Evolutionary conservation across 2,888 invertebrate species (phyloP).

Genomic region (Yponomeuta sedellus): DNA sequence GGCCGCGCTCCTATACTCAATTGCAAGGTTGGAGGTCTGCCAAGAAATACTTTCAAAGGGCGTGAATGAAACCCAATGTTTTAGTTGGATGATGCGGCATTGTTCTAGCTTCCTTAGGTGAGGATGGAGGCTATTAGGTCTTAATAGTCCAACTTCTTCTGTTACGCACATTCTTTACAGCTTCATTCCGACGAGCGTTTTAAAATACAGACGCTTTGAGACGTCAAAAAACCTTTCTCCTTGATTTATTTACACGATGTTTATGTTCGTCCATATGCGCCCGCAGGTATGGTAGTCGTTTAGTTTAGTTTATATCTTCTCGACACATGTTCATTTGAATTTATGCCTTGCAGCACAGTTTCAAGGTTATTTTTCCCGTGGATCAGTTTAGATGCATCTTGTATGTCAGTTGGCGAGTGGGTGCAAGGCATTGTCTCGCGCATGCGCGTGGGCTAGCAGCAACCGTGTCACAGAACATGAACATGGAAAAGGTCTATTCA

Average conservation of each 20-base stretch:
- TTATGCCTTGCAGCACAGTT: slow-evolving; percentile 20
- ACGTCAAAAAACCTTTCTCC: slow-evolving; percentile 52
- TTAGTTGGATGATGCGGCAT: background rate
- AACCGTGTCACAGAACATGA: background rate
- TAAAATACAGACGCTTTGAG: slow-evolving; percentile 40
- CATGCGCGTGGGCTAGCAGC: slow-evolving; percentile 2
- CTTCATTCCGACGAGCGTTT: background rate
- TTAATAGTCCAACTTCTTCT: background rate
- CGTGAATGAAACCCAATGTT: background rate
- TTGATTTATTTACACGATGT: slow-evolving; percentile 69
- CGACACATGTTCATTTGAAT: slow-evolving; percentile 20
- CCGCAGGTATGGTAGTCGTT: slow-evolving; percentile 41
- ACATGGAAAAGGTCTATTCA: too few relatives aligned
- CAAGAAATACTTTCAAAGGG: background rate
- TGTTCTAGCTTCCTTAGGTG: background rate
- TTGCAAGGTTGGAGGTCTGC: background rate
- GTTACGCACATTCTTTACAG: background rate
- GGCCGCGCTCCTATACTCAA: background rate
- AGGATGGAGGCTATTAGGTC: background rate
- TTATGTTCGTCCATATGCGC: slow-evolving; percentile 41
- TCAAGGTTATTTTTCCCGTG: slow-evolving; percentile 8
- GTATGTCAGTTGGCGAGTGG: background rate
- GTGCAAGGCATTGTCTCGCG: slow-evolving; percentile 1
- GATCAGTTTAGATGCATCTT: background rate
- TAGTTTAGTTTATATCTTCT: slow-evolving; percentile 49